Evolutionary conservation across 2,888 invertebrate genomes (phyloP), one percentile per base, ranked within the genome.

Genomic region (Coelinius sp.): DNA sequence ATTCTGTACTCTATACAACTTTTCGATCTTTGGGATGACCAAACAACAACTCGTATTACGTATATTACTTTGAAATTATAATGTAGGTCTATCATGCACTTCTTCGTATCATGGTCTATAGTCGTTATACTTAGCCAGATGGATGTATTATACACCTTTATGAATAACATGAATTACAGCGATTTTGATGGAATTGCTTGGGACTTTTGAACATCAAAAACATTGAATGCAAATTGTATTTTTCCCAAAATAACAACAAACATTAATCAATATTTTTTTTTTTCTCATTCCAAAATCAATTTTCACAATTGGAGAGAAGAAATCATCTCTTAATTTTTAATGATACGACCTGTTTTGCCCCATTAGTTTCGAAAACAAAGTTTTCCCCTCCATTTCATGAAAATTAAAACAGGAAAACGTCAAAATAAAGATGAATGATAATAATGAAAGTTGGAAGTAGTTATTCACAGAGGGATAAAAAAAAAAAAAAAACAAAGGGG

Each of bases 1-100:
- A 76, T 75, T 41, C 53, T 71, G n/a, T 79, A 75, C 76, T 76
- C 59, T 72, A 75, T 73, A 74, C 27, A 17, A 14, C 56, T n/a
- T 10, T 7, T 7, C 27, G 38, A 62, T 67, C 56, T 25, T 71
- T 38, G n/a, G 69, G 68, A 56, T 31, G 66, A 17, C 52, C 65
- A 8, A 27, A 14, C 49, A 27, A 14, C 49, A 31, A 62, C 31
- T 53, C 31, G 53, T 49, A 31, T 59, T 59, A 59, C 59, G 31
- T 27, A 27, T 65, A 46, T 65, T 65, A 49, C 10, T 14, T 17
- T n/a, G n/a, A 8, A 65, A 44, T 46, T 44, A 27, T 49, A 14
- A 46, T 27, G 46, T 24, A 12, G 17, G 20, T 17, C 46, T 49
- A 14, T n/a, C 4, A 64, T 14, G 20, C 44, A 1, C 38, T 20